These are phyloP conservation scores for Clanis bilineata DNA, from an alignment of 2,888 invertebrate genomes.

Conservation along the genomic window DNA sequence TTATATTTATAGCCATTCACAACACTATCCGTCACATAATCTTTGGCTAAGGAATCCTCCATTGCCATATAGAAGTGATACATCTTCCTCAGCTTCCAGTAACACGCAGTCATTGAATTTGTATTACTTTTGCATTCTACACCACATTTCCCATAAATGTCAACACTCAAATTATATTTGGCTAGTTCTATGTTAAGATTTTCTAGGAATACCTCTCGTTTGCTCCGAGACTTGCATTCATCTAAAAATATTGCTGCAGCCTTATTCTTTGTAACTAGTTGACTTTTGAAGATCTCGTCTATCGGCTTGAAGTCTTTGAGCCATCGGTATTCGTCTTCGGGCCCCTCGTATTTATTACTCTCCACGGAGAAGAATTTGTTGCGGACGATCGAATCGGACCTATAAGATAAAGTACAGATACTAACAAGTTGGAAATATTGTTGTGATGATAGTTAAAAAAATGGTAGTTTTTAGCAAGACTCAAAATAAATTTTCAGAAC, in stretches of 20 bases:
- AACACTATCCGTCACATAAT: constrained; percentile 69
- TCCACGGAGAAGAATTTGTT: constrained; percentile 50
- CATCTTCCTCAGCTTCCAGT: constrained; percentile 66
- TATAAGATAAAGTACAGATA: constrained; percentile 30
- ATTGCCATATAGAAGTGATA: constrained; percentile 88
- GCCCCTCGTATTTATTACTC: constrained; percentile 41
- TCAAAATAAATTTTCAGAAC: too few species aligned
- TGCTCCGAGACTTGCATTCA: constrained; percentile 53
- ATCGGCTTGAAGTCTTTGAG: constrained; percentile 41
- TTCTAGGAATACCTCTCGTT: constrained; percentile 50
- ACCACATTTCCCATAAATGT: constrained; percentile 81
- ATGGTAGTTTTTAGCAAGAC: too few species aligned
- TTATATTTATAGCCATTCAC: constrained; percentile 80
- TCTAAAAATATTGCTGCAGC: constrained; percentile 63
- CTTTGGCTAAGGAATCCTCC: constrained; percentile 86
- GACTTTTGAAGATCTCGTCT: constrained; percentile 32
- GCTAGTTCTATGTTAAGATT: constrained; percentile 68
- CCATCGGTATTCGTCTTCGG: constrained; percentile 45
- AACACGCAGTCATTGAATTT: constrained; percentile 52
- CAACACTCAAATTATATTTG: constrained; percentile 61
- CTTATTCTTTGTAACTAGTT: constrained; percentile 48
- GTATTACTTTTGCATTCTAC: constrained; percentile 47
- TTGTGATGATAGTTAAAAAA: too few species aligned
- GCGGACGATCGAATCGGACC: constrained; percentile 52
- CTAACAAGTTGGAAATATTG: too few species aligned